Evolutionary conservation across 2,113 vertebrate genomes (phyloP), one percentile per base, ranked within the genome.

Genomic region (Rhizomys pruinosus): DNA sequence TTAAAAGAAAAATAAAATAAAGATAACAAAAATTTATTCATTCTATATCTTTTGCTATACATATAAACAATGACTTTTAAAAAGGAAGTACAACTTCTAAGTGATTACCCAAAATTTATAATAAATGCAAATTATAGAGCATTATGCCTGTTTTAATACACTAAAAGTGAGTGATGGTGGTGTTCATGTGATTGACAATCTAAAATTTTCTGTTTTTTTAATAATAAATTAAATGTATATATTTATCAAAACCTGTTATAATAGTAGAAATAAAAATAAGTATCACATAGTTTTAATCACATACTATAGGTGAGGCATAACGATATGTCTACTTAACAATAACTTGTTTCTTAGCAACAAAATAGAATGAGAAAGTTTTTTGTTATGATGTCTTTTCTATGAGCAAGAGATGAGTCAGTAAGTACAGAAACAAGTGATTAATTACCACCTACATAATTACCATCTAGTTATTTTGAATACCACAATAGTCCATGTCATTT

Each of bases 361-460:
- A 88, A 78, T 22, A 19, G 4, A n/a, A 47, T 84, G 71, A 89
- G 68, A 94, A 93, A 84, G 7, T 27, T 91, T 94, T 91, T 27
- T 52, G 55, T 74, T 74, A 61, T 76, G 37, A 77, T 27, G 29
- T 63, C 55, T 81, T 55, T 82, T 88, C 77, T 69, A 59, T 88
- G 87, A 95, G 73, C 25, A 92, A 92, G 52, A 85, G 25, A 29
- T 95, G 95, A 95, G 74, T 95, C 94, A 92, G 3, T 84, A 61
- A 37, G 37, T 84, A 0, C 84, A 89, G 55, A 89, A 94, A 64
- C 42, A 92, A 84, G 52, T 93, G 89, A 95, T 94, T 96, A 95
- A 94, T 94, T 89, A 71, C 66, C 27, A 89, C 79, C 72, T 89
- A 84, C 79, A 80, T 55, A 66, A 25, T 64, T 84, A 66, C 57